A percentile compares a stretch with the other conserved stretches of the same genome.
Conservation (phyloP, 1,140 invertebrate species). For the Pemphigus obesinymphae region DNA sequence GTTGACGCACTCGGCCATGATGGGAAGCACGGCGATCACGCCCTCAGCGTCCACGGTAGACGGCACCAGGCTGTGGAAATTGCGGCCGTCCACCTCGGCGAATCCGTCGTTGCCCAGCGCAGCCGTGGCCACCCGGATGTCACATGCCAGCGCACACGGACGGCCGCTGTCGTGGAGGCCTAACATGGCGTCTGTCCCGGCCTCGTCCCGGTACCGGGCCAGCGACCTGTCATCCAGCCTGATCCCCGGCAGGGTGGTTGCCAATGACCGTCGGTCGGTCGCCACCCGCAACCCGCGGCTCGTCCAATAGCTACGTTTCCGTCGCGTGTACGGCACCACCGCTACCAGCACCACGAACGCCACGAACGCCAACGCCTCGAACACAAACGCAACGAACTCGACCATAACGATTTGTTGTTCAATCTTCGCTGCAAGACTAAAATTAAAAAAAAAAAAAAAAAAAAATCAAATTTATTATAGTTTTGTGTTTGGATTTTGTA, state of each 20-base stretch:
- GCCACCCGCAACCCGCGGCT: neutral
- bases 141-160: neutral
- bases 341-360: neutral
- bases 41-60: neutral
- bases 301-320: constrained; percentile 2
- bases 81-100: neutral
- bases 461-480: no score
- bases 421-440: no score
- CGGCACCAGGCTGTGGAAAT: neutral
- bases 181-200: neutral
- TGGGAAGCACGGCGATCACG: neutral
- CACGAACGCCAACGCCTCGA: neutral
- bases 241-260: neutral
- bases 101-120: neutral
- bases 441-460: no score
- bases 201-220: neutral
- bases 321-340: neutral
- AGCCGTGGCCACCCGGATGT: neutral
- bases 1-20: neutral
- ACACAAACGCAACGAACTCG: neutral
- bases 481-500: no score
- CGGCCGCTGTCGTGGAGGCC: neutral
- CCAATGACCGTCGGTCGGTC: neutral
- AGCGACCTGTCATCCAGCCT: neutral
- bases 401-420: neutral